Evolutionary conservation across 2,888 invertebrate species (phyloP).

Genomic region (Hirtodrosophila cameraria): DNA sequence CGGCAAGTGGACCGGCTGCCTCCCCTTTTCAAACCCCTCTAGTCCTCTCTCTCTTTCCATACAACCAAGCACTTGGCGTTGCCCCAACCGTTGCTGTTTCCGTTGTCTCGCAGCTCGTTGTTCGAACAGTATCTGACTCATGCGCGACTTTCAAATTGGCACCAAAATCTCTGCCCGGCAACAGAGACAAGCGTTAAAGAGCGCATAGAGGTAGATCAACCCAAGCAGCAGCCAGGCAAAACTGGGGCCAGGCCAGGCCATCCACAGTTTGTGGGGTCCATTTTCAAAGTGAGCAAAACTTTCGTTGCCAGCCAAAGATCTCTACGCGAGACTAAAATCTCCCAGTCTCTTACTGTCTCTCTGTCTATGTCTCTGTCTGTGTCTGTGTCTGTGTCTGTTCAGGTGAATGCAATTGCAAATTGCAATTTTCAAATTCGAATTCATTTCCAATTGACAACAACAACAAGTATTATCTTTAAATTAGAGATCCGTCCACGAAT

Average conservation of each 20-base stretch:
- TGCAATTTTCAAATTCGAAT: slow-evolving; percentile 25
- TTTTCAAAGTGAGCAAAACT: slow-evolving; percentile 54
- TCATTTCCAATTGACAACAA: slow-evolving; percentile 40
- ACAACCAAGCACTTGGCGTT: slow-evolving; percentile 4
- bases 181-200: slow-evolving; percentile 46
- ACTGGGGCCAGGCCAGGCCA: slow-evolving; percentile 38
- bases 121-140: slow-evolving; percentile 61
- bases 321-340: slow-evolving; percentile 15
- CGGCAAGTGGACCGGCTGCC: slow-evolving; percentile 52
- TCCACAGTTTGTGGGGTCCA: slow-evolving; percentile 23
- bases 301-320: slow-evolving; percentile 44
- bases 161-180: slow-evolving; percentile 66
- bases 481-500: slow-evolving; percentile 45
- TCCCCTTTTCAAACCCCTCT: background rate
- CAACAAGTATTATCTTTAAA: slow-evolving; percentile 32
- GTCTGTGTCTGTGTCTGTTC: slow-evolving; percentile 7
- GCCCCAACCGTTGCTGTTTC: slow-evolving; percentile 24
- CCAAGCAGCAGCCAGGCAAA: slow-evolving; percentile 1
- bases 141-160: slow-evolving; percentile 70
- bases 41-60: background rate
- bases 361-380: background rate
- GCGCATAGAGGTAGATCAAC: slow-evolving; percentile 20
- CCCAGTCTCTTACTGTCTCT: slow-evolving; percentile 5
- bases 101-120: slow-evolving; percentile 19
- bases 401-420: slow-evolving; percentile 9